phyloP scores from a whole-genome alignment of 2,888 invertebrate genomes.

The Dione vanillae region DNA sequence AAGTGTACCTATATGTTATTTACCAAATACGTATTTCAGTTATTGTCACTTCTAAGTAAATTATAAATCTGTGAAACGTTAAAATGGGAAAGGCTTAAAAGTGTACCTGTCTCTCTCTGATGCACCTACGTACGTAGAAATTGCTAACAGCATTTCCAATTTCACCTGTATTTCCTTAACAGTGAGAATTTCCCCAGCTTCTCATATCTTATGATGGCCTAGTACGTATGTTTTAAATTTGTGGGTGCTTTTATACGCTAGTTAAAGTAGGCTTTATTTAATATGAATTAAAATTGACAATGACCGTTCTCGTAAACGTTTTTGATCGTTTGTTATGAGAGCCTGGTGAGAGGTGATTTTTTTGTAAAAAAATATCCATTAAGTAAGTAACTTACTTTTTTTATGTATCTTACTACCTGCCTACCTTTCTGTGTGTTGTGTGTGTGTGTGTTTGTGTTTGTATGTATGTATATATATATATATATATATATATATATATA shows the following conservation, averaged over 20 bases:
- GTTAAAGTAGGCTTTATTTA: slow-evolving; percentile 1
- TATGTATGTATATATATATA: too few relatives aligned
- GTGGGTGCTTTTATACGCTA: slow-evolving; percentile 9
- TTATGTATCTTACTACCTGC: too few relatives aligned
- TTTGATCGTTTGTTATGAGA: background rate
- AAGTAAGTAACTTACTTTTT: too few relatives aligned
- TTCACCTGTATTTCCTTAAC: slow-evolving; percentile 13
- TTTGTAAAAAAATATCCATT: too few relatives aligned
- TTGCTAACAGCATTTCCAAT: slow-evolving; percentile 2
- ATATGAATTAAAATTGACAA: slow-evolving; percentile 2
- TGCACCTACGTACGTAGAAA: background rate
- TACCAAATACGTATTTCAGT: background rate
- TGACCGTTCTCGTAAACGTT: background rate
- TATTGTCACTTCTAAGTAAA: slow-evolving; percentile 8
- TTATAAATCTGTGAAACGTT: slow-evolving; percentile 7
- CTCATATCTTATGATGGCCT: slow-evolving; percentile 10
- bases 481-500: too few relatives aligned
- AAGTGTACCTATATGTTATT: too few relatives aligned
- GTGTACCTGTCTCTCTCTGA: background rate
- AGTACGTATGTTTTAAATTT: slow-evolving; percentile 31
- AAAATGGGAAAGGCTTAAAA: background rate
- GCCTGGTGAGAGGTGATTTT: background rate
- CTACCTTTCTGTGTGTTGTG: too few relatives aligned
- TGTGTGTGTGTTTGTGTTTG: too few relatives aligned
- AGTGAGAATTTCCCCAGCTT: background rate